Base-by-base conservation (phyloP, 2,888 invertebrate species). In the Drosophila robusta region DNA sequence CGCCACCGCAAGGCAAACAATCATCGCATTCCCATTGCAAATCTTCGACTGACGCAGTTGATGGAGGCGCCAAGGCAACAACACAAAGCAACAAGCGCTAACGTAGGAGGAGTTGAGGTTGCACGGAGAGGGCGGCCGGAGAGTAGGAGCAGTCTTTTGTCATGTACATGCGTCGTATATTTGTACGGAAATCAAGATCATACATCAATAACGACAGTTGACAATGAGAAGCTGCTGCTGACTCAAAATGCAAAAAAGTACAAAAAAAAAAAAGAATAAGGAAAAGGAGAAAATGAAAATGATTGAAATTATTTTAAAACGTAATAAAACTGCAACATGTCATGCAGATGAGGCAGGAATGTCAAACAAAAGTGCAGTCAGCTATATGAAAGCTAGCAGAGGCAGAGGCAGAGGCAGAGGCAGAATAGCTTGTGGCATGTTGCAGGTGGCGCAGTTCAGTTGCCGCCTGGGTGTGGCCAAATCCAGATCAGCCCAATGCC, bases 181-280 rank as follows among this genome's bases (percentile, higher is more conserved):
- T 45, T 60, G 58, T 73, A 45, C 67, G 64, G 80, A 75, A 84
- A 84, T 82, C 86, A 77, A 89, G 88, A 88, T 83, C 87, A 76
- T 85, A 73, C 89, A 87, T 89, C 89, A 89, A 87, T 83, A 87
- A 86, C 80, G 83, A 78, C 83, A 79, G 66, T 68, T 76, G 75
- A 87, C 87, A 87, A 85, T 85, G 77, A 71, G 75, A 55, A 73
- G 64, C 45, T 34, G 60, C 60, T n/a, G 67, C 61, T 64, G 83
- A 66, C 67, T 81, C 87, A 57, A 65, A 73, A 71, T 58, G 73
- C 51, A 84, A 72, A 81, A 29, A 69, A 81, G 57, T 32, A 52
- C 11, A 74, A 63, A 65, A 6, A 29, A 54, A 42, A 45, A 63
- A 26, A 14, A 3, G 38, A 14, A 39, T 39, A 34, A 34, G 34